Evolutionary conservation across 2,113 vertebrate genomes (phyloP), one percentile per base, ranked within the genome.

Genomic region (Accipiter cooperii): DNA sequence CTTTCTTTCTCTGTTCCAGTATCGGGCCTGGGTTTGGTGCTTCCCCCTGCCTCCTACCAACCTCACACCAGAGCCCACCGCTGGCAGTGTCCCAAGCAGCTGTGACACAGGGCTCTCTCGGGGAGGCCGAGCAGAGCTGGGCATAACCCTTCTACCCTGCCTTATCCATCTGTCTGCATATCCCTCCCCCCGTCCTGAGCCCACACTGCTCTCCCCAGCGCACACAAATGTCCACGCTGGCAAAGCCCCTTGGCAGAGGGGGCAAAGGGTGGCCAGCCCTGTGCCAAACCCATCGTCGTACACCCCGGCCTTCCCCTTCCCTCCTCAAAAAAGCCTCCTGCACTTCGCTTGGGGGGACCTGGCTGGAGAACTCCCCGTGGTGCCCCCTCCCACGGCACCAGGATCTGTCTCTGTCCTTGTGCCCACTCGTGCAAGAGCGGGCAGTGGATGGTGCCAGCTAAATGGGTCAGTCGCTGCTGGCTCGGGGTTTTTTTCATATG

Each of bases 61-160:
- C 29, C 42, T 93, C 69, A 76, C 38, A 6, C 24, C 91, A 65
- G 65, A 95, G 94, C 78, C 74, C 63, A 89, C 21, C 36, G 4
- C 77, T 96, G 94, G 93, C 93, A 90, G 28, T 49, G 78, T 76
- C 81, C 96, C 96, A 96, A 94, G 87, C 91, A 96, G 89, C 91
- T 95, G 91, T 97, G 94, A 89, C 81, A 87, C 69, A 61, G 55
- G 51, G 36, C 25, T 63, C 33, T 70, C 68, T 80, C 57, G 18
- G 55, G 52, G 31, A 93, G 73, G 84, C 73, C 89, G 26, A 95
- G 61, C n/a, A 71, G 74, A 82, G 77, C 84, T 73, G 81, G 87
- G 77, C 70, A 87, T 78, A 94, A 87, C 91, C 65, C 81, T 75
- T 63, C 61, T 87, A 87, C 68, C 60, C 91, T 93, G 65, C 94